Percentiles rank a stretch among this genome's conserved stretches.
Evolutionary conservation across 2,888 invertebrate genomes (phyloP).

Genomic region (Orthosia gothica): DNA sequence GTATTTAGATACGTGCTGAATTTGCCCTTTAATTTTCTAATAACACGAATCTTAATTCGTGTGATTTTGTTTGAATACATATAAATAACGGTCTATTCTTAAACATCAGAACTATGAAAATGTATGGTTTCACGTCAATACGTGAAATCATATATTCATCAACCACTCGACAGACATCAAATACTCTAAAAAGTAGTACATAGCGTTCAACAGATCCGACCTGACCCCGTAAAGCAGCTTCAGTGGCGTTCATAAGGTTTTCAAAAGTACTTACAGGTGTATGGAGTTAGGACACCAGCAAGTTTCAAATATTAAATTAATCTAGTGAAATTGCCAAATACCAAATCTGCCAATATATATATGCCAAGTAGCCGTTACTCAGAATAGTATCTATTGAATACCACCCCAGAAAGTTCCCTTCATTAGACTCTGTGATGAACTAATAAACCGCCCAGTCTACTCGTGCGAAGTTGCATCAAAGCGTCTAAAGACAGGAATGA

Average conservation of each 20-base stretch:
- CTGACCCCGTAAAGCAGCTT: too few species aligned
- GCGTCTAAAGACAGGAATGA: conserved; percentile 59
- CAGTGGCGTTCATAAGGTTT: background rate
- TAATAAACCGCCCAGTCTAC: conserved; percentile 30
- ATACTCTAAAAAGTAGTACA: too few species aligned
- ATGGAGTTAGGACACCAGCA: background rate
- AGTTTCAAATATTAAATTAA: background rate
- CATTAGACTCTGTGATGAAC: conserved; percentile 19
- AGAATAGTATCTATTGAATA: background rate
- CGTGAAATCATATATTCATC: too few species aligned
- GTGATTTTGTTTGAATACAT: background rate
- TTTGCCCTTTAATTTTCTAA: too few species aligned
- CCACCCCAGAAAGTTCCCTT: conserved; percentile 9
- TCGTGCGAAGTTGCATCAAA: conserved; percentile 62
- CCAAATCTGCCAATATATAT: background rate
- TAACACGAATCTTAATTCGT: too few species aligned
- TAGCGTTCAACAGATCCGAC: too few species aligned
- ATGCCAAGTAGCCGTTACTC: background rate
- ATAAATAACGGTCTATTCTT: background rate
- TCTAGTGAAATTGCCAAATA: background rate
- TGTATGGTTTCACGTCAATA: background rate
- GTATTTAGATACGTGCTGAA: too few species aligned
- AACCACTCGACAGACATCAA: too few species aligned
- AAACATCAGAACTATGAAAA: background rate
- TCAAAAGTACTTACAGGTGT: background rate